Conservation (phyloP, 2,888 invertebrate species). For the Caenorhabditis parvicauda region DNA sequence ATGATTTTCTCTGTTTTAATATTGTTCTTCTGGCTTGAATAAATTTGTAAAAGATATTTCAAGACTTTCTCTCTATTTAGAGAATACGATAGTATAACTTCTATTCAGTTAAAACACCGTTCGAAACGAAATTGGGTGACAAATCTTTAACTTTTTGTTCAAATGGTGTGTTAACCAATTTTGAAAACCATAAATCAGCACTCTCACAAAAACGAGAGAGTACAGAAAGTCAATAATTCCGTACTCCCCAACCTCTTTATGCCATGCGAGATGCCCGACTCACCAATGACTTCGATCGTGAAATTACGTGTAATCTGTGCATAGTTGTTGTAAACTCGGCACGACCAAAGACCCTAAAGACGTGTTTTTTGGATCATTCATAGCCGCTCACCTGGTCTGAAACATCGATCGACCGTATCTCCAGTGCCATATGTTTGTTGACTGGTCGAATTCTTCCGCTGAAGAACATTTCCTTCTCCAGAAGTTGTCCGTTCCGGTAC, state of each 20-base stretch:
- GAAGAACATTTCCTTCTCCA: conserved; percentile 9
- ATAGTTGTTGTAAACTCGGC: conserved; percentile 57
- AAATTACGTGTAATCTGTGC: conserved; percentile 58
- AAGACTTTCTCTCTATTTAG: too few relatives aligned
- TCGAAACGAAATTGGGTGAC: background rate
- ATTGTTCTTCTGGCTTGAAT: too few relatives aligned
- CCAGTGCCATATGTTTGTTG: conserved; percentile 41
- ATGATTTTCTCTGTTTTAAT: too few relatives aligned
- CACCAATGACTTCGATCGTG: conserved; percentile 60
- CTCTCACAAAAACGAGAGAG: background rate
- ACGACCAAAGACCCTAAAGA: conserved; percentile 58
- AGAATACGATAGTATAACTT: too few relatives aligned
- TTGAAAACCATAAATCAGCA: background rate
- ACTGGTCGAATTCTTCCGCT: conserved; percentile 11
- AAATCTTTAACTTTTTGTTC: background rate
- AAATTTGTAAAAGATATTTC: background rate
- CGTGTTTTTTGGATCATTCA: background rate
- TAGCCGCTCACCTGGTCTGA: conserved; percentile 44
- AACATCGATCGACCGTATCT: conserved; percentile 49
- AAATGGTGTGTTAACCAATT: too few relatives aligned
- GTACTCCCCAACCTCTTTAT: background rate
- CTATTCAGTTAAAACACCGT: too few relatives aligned
- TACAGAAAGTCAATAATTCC: conserved; percentile 15
- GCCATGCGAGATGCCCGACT: conserved; percentile 21
- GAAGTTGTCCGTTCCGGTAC: conserved; percentile 23